phyloP scores from a whole-genome alignment of 2,888 invertebrate genomes.

The Tridacna crocea region DNA sequence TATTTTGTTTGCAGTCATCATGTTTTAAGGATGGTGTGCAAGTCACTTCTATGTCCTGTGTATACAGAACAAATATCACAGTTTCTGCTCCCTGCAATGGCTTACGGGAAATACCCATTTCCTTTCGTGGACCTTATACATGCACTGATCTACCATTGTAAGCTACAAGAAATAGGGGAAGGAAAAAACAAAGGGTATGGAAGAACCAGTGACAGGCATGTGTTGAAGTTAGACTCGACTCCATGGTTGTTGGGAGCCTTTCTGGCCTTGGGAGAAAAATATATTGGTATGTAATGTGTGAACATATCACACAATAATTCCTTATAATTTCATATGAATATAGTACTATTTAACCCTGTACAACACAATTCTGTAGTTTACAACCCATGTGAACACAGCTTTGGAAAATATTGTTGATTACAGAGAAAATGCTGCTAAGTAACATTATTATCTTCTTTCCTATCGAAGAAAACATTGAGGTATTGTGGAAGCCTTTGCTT shows the following conservation, averaged over 20 bases:
- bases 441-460: too few species aligned
- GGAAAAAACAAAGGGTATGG: conserved; percentile 49
- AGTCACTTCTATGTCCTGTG: conserved; percentile 78
- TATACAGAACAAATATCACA: conserved; percentile 81
- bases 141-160: conserved; percentile 71
- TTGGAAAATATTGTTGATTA: too few species aligned
- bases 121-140: conserved; percentile 81
- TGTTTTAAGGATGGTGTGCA: conserved; percentile 68
- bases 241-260: conserved; percentile 89
- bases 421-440: too few species aligned
- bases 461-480: too few species aligned
- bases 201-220: conserved; percentile 28
- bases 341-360: neutral
- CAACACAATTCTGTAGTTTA: neutral
- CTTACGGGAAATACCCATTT: conserved; percentile 78
- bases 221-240: conserved; percentile 83
- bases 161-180: conserved; percentile 36
- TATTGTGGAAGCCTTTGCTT: too few species aligned
- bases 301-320: neutral
- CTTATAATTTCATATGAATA: too few species aligned
- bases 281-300: conserved; percentile 86
- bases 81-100: conserved; percentile 83
- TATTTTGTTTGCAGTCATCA: conserved; percentile 62
- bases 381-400: neutral
- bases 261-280: conserved; percentile 88